phyloP scores from a whole-genome alignment of 2,888 invertebrate species.

The Hylaea fasciaria region DNA sequence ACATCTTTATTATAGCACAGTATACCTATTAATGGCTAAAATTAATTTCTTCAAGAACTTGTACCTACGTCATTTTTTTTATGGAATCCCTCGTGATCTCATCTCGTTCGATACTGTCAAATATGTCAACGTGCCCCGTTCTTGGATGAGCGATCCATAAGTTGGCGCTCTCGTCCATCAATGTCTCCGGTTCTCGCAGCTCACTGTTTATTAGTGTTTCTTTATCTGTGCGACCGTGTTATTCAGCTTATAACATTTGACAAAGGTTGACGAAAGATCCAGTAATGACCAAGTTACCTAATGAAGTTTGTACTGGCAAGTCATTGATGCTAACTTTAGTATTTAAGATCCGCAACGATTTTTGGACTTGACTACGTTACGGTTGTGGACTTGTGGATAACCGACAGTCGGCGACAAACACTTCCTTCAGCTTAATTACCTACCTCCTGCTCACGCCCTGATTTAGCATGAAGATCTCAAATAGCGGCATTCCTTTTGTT shows the following conservation, averaged over 20 bases:
- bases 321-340: too few relatives aligned
- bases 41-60: too few relatives aligned
- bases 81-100: constrained; percentile 12
- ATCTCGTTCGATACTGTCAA: constrained; percentile 33
- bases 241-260: constrained; percentile 42
- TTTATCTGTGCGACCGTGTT: constrained; percentile 36
- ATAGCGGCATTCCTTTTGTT: constrained; percentile 64
- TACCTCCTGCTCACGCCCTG: constrained; percentile 19
- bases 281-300: constrained; percentile 54
- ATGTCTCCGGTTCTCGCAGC: constrained; percentile 28
- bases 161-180: constrained; percentile 41
- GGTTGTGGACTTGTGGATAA: too few relatives aligned
- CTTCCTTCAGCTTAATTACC: background rate
- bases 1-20: too few relatives aligned
- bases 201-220: constrained; percentile 38
- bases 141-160: constrained; percentile 40
- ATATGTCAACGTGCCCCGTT: constrained; percentile 35
- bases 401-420: too few relatives aligned
- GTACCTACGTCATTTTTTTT: constrained; percentile 11
- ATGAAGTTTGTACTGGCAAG: constrained; percentile 25
- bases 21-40: too few relatives aligned
- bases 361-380: background rate
- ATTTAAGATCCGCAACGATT: too few relatives aligned
- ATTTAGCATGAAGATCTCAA: constrained; percentile 46
- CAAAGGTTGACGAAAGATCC: constrained; percentile 67